Evolutionary conservation across 37 sponge, comb jelly and placozoan genomes (phyloP), one percentile per base, ranked within the genome.

Genomic region (Theonella swinhoei): DNA sequence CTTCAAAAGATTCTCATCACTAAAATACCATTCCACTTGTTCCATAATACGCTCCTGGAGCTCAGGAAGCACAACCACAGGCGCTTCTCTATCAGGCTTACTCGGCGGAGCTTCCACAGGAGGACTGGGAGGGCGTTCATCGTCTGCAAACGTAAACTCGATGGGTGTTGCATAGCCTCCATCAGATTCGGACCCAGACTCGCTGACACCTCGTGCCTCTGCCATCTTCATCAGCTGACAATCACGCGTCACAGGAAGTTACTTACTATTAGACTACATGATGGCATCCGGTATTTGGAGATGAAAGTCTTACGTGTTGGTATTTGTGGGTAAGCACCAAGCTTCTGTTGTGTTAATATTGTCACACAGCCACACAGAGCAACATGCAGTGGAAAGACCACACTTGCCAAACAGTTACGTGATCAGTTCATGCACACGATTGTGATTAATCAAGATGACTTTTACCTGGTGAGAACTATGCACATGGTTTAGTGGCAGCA

Each of bases 1-100:
- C 38, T 93, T 92, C 69, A 77, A 76, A n/a, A 97, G 68, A 70
- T 97, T 93, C 37, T 95, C 98, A 80, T 97, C 95, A 73, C 98
- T 93, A 82, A 97, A 97, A 72, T 97, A 97, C 80, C 85, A 97
- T 62, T 97, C 98, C 39, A 97, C 84, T 71, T 94, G 97, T 37
- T 92, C 68, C 28, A 82, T 38, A 25, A 94, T 90, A 59, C 64
- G 80, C 62, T 86, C 80, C 39, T 39, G 41, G 31, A 86, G 60
- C 8, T 91, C 92, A 0, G 83, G 38, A 4, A 80, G 82, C 0
- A 82, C 68, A 31, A n/a, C 69, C 40, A 47, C n/a, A 20, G 24
- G 35, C 3, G 4, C 64, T 25, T 26, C 83, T 22, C 39, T 74
- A 34, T n/a, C n/a, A n/a, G n/a, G n/a, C n/a, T n/a, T n/a, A n/a